A percentile compares a stretch with the other conserved stretches of the same genome.
Conservation (phyloP, 2,113 vertebrate genomes). For the Cryptotis parvus region DNA sequence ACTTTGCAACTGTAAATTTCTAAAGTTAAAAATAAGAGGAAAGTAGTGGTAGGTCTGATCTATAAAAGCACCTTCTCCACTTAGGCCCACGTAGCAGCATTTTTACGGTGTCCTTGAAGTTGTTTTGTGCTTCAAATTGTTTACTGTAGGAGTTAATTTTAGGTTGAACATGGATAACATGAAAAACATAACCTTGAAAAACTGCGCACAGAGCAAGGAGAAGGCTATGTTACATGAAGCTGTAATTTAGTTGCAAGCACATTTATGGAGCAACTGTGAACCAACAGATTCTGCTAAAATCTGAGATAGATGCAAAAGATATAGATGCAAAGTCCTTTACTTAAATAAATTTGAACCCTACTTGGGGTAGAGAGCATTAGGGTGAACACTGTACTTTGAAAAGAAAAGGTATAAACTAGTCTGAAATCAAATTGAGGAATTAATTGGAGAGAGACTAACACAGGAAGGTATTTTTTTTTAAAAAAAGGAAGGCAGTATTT, state of each 20-base stretch:
- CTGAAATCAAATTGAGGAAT: not conserved
- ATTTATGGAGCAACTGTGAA: constrained; percentile 44
- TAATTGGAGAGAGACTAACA: not conserved
- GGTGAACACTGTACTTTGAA: not conserved
- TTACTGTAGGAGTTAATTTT: constrained; percentile 55
- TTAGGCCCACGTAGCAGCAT: not conserved
- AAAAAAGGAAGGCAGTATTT: not conserved
- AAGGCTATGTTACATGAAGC: not conserved
- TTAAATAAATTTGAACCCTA: not conserved
- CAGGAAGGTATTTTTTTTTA: not conserved
- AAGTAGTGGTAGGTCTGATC: not conserved
- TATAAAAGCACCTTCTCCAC: not conserved
- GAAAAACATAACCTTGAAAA: constrained; percentile 23
- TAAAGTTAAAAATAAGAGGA: not conserved
- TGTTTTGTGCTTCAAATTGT: constrained; percentile 17
- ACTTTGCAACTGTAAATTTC: not conserved
- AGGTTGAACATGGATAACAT: not conserved
- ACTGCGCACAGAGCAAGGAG: not conserved
- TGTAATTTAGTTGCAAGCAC: constrained; percentile 31
- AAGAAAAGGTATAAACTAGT: not conserved
- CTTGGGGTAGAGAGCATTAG: not conserved
- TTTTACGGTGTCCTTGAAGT: not conserved
- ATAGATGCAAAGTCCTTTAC: constrained; percentile 14
- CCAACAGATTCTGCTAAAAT: constrained; percentile 25
- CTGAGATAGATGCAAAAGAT: constrained; percentile 3